These are phyloP conservation scores for Tethea ocularis DNA, from an alignment of 2,888 invertebrate genomes.

Conservation along the genomic window DNA sequence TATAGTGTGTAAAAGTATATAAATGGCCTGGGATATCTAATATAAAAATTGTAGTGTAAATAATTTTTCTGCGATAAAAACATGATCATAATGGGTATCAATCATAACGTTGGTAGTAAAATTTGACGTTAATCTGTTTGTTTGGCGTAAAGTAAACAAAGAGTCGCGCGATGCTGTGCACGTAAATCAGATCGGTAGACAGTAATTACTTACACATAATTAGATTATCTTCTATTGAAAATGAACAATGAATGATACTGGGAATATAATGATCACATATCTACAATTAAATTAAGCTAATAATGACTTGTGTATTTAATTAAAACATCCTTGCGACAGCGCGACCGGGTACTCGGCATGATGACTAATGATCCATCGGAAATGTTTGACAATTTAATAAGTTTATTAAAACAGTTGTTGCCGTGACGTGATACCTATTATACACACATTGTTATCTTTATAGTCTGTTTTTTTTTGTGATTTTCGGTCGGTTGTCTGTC, in stretches of 20 bases:
- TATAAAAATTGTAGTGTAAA: background rate
- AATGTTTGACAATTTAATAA: constrained; percentile 3
- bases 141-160: constrained; percentile 23
- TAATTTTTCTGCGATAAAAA: constrained; percentile 19
- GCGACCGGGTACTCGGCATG: background rate
- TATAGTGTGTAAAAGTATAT: too few species aligned
- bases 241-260: constrained; percentile 26
- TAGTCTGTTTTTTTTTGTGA: background rate
- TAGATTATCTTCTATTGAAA: constrained; percentile 21
- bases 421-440: constrained; percentile 13
- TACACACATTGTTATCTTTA: constrained; percentile 3
- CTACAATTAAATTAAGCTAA: constrained; percentile 27
- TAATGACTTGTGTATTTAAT: constrained; percentile 15
- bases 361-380: constrained; percentile 2
- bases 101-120: constrained; percentile 25
- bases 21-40: too few species aligned
- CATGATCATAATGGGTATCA: constrained; percentile 21
- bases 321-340: background rate
- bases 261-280: constrained; percentile 18
- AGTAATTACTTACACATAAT: constrained; percentile 12
- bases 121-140: constrained; percentile 29
- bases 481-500: background rate
- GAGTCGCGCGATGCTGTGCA: constrained; percentile 18
- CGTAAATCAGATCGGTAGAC: constrained; percentile 20
- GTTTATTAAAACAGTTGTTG: constrained; percentile 16